These are phyloP conservation scores for Saimiri boliviensis DNA, from an alignment of 2,113 vertebrate genomes.

Conservation along the genomic window DNA sequence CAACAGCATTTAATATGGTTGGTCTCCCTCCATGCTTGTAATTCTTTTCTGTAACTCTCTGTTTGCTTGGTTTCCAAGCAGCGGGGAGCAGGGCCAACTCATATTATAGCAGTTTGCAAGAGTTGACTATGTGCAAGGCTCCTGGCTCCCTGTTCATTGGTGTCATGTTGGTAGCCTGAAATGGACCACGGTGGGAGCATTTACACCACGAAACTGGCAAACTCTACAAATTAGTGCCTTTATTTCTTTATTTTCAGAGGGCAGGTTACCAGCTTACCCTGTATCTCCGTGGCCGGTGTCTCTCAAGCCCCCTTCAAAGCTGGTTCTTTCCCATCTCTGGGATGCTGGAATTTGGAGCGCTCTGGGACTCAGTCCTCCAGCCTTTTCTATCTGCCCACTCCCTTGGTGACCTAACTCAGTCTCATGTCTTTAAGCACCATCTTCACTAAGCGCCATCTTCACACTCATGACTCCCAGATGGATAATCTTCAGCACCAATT, in stretches of 20 bases:
- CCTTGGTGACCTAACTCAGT: neutral
- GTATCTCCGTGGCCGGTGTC: neutral
- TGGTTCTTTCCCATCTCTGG: neutral
- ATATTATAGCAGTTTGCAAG: neutral
- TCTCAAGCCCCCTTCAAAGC: neutral
- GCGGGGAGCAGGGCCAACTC: neutral
- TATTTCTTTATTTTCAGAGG: neutral
- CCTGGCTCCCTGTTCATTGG: neutral
- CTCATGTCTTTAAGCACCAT: neutral
- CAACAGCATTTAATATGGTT: neutral
- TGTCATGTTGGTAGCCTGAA: neutral
- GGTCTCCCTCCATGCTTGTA: neutral
- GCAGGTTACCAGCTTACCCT: neutral
- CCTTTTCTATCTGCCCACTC: neutral
- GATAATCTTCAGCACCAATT: neutral
- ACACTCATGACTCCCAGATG: neutral
- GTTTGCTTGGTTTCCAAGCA: neutral
- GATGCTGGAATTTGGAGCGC: neutral
- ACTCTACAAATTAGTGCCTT: neutral
- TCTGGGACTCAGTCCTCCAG: neutral
- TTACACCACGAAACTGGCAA: neutral
- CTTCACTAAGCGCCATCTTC: too few species aligned
- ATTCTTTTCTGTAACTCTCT: neutral
- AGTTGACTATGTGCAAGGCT: neutral
- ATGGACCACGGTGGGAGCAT: neutral